Conservation (phyloP, 2,797 vertebrate species). For the Gymnoscopelus braueri region DNA sequence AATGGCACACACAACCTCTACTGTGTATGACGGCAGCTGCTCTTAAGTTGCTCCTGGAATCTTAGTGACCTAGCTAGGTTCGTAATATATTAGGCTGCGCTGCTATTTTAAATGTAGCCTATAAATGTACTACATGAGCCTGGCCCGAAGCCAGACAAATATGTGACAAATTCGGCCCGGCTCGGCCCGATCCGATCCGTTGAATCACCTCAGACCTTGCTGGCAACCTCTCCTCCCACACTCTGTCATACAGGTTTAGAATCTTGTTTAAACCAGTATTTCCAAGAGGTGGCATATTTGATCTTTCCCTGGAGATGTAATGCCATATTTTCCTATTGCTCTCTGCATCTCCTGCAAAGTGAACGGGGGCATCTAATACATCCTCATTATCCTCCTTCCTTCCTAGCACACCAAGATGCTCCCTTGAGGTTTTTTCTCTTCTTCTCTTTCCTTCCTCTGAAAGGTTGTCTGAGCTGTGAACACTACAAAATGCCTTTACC, state of each 20-base stretch:
- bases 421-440: neutral
- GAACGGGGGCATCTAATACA: neutral
- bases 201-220: no score
- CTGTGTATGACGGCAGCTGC: no score
- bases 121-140: no score
- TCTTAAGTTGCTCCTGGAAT: no score
- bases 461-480: neutral
- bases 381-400: no score
- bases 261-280: neutral
- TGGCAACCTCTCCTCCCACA: neutral
- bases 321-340: neutral
- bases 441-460: neutral
- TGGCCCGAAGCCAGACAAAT: no score
- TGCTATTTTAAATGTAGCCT: no score
- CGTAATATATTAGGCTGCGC: no score
- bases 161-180: no score
- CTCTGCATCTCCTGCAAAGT: neutral
- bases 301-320: slow-evolving; percentile 4
- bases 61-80: no score
- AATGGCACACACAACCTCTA: no score
- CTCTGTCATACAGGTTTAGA: neutral
- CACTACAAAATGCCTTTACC: neutral
- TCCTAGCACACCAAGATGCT: neutral
- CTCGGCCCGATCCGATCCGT: no score
- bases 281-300: neutral